Percentiles rank a stretch among this genome's conserved stretches.
Conservation (phyloP, 2,888 invertebrate genomes). For the Mythimna albipuncta region DNA sequence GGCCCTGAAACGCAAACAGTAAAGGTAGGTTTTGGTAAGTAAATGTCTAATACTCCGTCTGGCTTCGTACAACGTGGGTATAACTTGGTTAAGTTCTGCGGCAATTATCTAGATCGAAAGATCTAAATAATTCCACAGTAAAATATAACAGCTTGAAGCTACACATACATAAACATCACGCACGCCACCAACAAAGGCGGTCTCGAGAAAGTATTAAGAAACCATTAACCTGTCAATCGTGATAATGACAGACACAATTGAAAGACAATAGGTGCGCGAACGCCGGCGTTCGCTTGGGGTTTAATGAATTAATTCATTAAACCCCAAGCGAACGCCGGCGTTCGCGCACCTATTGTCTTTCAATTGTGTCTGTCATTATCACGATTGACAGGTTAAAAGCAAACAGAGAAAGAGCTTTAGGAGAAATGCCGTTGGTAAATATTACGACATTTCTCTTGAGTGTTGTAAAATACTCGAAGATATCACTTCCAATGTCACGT, state of each 20-base stretch:
- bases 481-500: slow-evolving; percentile 21
- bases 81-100: slow-evolving; percentile 6
- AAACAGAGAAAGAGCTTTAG: slow-evolving; percentile 21
- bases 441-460: slow-evolving; percentile 29
- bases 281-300: too few relatives aligned
- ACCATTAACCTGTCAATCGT: too few relatives aligned
- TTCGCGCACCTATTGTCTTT: too few relatives aligned
- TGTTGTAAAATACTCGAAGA: slow-evolving; percentile 29
- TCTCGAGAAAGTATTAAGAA: slow-evolving; percentile 35
- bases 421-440: slow-evolving; percentile 20
- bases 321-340: too few relatives aligned
- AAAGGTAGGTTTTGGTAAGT: too few relatives aligned
- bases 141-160: slow-evolving; percentile 9
- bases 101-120: background rate
- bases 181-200: background rate
- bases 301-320: too few relatives aligned
- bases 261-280: too few relatives aligned
- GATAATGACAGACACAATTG: too few relatives aligned
- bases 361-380: too few relatives aligned
- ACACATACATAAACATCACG: slow-evolving; percentile 22
- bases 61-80: background rate
- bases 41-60: too few relatives aligned
- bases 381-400: too few relatives aligned
- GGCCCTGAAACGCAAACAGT: too few relatives aligned
- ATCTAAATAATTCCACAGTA: background rate